Percentiles rank a stretch among this genome's conserved stretches.
phyloP scores from a whole-genome alignment of 2,113 vertebrate genomes.

The Perognathus longimembris region DNA sequence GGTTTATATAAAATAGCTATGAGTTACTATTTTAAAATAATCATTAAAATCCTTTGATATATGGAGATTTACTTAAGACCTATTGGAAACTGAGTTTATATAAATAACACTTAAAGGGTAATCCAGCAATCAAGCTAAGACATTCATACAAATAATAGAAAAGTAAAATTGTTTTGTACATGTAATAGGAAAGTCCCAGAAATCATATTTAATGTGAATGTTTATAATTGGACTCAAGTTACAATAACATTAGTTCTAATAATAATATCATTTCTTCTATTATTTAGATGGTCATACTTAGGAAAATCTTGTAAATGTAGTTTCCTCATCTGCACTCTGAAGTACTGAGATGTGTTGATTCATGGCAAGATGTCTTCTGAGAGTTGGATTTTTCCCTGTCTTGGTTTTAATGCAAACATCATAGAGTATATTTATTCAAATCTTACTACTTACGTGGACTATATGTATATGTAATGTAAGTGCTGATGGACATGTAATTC shows the following conservation, averaged over 20 bases:
- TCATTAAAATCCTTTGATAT: neutral
- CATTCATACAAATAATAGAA: constrained; percentile 22
- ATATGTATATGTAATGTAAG: neutral
- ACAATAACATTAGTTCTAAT: neutral
- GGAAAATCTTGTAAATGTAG: neutral
- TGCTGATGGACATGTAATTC: neutral
- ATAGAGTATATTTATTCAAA: neutral
- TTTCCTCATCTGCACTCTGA: neutral
- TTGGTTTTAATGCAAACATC: neutral
- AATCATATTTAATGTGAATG: neutral
- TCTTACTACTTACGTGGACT: neutral
- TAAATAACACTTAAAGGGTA: neutral
- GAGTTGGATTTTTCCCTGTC: too few relatives aligned
- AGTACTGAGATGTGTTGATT: neutral
- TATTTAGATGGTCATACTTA: constrained; percentile 23
- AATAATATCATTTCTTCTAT: neutral
- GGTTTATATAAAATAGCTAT: neutral
- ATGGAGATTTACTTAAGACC: constrained; percentile 14
- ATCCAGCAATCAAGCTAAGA: neutral
- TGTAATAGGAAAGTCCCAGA: neutral
- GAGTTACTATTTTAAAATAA: neutral
- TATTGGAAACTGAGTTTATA: constrained; percentile 20
- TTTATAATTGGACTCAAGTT: neutral
- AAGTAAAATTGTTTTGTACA: constrained; percentile 7
- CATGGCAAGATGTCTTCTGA: too few relatives aligned